phyloP scores from a whole-genome alignment of 2,797 vertebrate genomes.

The Ctenochaetus hawaiiensis region DNA sequence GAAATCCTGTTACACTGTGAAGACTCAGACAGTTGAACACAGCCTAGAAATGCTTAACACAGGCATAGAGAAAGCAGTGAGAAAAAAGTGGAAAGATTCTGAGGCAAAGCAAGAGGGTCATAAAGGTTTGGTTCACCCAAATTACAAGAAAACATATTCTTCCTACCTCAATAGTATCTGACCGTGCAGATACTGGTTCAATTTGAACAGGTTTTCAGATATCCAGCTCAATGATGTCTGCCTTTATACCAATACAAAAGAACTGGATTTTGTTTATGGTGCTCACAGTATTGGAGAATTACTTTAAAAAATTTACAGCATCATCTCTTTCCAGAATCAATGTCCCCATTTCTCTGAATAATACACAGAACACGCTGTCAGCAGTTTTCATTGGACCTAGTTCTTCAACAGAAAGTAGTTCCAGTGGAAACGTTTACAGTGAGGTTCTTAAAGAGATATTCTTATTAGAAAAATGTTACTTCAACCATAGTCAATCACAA shows the following conservation, averaged over 20 bases:
- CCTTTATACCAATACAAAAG: neutral
- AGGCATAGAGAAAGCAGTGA: conserved; percentile 8
- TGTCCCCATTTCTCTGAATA: conserved; percentile 23
- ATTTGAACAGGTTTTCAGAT: neutral
- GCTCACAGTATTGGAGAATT: conserved; percentile 10
- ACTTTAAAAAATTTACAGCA: conserved; percentile 11
- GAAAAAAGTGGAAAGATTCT: neutral
- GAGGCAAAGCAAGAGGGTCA: neutral
- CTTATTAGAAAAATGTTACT: neutral
- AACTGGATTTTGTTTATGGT: conserved; percentile 6
- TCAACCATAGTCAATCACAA: neutral
- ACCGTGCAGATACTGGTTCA: neutral
- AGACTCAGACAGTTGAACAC: conserved; percentile 28
- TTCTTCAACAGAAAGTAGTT: conserved; percentile 1
- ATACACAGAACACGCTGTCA: conserved; percentile 21
- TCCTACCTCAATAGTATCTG: neutral
- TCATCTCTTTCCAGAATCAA: conserved; percentile 31
- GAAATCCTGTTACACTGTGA: conserved; percentile 72
- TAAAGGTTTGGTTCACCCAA: neutral
- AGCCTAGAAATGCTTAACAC: conserved; percentile 19
- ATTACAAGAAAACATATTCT: neutral
- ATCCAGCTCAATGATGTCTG: neutral
- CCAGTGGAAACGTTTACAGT: conserved; percentile 7
- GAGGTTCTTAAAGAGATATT: neutral
- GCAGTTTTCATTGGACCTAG: conserved; percentile 26